Conservation (phyloP, 2,113 vertebrate genomes). For the Indicator indicator region DNA sequence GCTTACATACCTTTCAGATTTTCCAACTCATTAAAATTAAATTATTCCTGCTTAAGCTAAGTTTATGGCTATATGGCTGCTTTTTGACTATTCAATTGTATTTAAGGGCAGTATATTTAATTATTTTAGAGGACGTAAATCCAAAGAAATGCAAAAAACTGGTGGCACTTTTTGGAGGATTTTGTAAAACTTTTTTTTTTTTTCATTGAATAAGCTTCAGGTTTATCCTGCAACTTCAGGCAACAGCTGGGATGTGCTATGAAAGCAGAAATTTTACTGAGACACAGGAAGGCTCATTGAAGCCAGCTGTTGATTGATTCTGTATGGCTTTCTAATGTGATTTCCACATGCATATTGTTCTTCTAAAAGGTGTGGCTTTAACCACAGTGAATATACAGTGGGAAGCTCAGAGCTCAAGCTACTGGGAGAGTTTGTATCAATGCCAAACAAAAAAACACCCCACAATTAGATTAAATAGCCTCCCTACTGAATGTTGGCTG, state of each 20-base stretch:
- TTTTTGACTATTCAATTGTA: not conserved
- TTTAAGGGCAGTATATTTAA: not conserved
- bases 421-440: not conserved
- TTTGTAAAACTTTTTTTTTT: not conserved
- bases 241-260: not conserved
- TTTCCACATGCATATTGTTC: not conserved
- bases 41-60: not conserved
- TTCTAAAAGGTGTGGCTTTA: constrained; percentile 33
- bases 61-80: not conserved
- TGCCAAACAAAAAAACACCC: not conserved
- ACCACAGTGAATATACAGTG: not conserved
- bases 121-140: not conserved
- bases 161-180: not conserved
- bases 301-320: constrained; percentile 15
- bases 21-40: constrained; percentile 7
- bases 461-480: not conserved
- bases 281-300: not conserved
- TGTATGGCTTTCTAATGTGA: not conserved
- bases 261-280: not conserved
- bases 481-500: not conserved
- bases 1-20: not conserved
- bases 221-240: not conserved
- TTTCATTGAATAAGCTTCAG: not conserved
- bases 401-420: not conserved
- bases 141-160: not conserved